Evolutionary conservation across 2,888 invertebrate species (phyloP), one percentile per base, ranked within the genome.

Genomic region (Torymus tubicola): DNA sequence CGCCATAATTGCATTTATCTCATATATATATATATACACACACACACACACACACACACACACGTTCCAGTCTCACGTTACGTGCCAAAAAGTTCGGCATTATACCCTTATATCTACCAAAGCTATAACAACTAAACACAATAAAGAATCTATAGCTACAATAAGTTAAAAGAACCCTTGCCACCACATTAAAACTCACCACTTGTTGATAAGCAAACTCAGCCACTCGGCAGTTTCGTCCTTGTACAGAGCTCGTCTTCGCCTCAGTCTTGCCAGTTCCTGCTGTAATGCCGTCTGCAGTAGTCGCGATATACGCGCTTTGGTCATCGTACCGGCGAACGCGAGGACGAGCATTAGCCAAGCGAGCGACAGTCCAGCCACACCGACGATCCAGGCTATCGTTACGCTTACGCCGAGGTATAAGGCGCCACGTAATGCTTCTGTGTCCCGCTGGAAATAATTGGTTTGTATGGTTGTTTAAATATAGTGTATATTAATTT

Each of bases 181-280:
- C 2, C n/a, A n/a, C 16, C 58, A 0, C 12, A 2, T 11, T 0
- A 53, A 12, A 13, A 21, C 16, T 42, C 21, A 92, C 93, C 93
- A 93, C 87, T 92, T 87, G 86, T 93, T 93, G 80, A 93, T 85
- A 50, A 93, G 86, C 77, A 92, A 90, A 85, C 92, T 93, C 63
- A 93, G 87, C 93, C 93, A 93, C 84, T 93, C 93, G 42, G 91
- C 91, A 0, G 92, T 92, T 85, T 93, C 93, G 83, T 91, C 91
- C 81, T 91, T 91, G 80, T 91, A 88, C 31, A 92, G 86, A 1
- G 92, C 92, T 42, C 92, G 87, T 81, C 91, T 90, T 58, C 92
- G 88, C 77, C 92, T 91, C 53, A 92, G 86, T 67, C 90, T 87
- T 0, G 90, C 83, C 42, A 89, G 84, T 84, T 91, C 91, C 72